Evolutionary conservation across 2,113 vertebrate genomes (phyloP).

Genomic region (Myotis davidii): DNA sequence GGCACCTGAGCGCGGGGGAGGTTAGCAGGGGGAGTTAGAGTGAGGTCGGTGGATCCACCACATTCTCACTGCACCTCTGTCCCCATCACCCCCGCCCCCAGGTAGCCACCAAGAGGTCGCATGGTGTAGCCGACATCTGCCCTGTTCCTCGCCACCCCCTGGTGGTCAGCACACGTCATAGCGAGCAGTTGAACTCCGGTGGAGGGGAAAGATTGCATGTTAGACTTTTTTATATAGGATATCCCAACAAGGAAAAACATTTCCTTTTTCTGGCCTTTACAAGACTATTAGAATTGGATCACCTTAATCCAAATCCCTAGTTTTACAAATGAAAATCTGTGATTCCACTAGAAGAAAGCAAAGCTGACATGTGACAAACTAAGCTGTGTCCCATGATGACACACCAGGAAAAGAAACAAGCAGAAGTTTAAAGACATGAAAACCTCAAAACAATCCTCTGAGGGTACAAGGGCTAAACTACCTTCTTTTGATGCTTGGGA

Average conservation of each 20-base stretch:
- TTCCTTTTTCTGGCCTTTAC: neutral
- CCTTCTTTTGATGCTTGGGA: slow-evolving; percentile 42
- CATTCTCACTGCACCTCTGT: too few relatives aligned
- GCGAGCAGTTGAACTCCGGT: too few relatives aligned
- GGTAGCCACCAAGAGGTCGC: too few relatives aligned
- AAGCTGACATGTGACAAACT: neutral
- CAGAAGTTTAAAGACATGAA: slow-evolving; percentile 10
- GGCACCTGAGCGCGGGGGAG: too few relatives aligned
- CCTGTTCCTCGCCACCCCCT: too few relatives aligned
- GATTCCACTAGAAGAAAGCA: neutral
- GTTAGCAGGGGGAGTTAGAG: too few relatives aligned
- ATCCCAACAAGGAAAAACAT: neutral
- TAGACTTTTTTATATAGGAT: neutral
- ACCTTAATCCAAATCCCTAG: neutral
- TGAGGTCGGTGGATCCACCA: too few relatives aligned
- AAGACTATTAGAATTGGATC: neutral
- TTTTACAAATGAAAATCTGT: slow-evolving; percentile 52
- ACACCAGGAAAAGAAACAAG: slow-evolving; percentile 42
- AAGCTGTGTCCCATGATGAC: neutral
- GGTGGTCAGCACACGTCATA: too few relatives aligned
- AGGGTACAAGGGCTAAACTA: neutral
- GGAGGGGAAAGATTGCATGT: too few relatives aligned
- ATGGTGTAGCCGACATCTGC: too few relatives aligned
- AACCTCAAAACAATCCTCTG: slow-evolving; percentile 46
- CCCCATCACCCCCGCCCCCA: too few relatives aligned